Base-by-base conservation (phyloP, 2,797 vertebrate genomes). In the Rhabdomys pumilio region DNA sequence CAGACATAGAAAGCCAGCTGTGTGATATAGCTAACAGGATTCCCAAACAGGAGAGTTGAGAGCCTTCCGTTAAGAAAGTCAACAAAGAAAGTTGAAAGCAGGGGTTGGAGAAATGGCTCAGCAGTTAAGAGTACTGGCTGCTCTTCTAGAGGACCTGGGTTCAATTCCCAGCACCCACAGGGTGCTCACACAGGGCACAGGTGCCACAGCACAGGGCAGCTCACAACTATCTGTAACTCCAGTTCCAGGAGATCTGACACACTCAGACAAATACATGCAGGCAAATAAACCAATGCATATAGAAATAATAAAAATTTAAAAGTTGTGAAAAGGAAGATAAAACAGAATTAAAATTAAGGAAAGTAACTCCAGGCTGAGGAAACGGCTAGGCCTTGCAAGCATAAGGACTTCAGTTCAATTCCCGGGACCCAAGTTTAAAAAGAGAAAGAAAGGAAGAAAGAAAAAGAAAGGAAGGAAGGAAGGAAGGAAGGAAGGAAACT, bases 61-160 rank as follows among this genome's bases (percentile, higher is more conserved):
- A 53, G 9, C 29, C 50, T 96, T 75, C 26, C 77, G 90, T 76
- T 72, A n/a, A 83, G 50, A 88, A 91, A 89, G 6, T 29, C 63
- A 22, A n/a, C n/a, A 57, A 72, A 41, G 17, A 73, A 50, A 63
- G 55, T 1, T 73, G 34, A 69, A 69, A 69, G n/a, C 2, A 14
- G 59, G 67, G 14, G 67, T 6, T 69, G 31, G 67, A n/a, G 67
- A 69, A 34, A 17, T 69, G 15, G 31, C 67, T 69, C 34, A 69
- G 34, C 14, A n/a, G 67, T 34, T 69, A 69, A 69, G 67, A 69
- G 31, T 6, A n/a, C 67, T 69, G 67, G 15, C 14, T 69, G 14
- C 14, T 67, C 65, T 67, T 65, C 61, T 31, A 31, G 63, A 65
- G 63, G 11, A 13, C 63, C 26, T 1, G 1, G 63, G 24, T 65